phyloP scores from a whole-genome alignment of 2,888 invertebrate genomes.

The Schrankia costaestrigalis region DNA sequence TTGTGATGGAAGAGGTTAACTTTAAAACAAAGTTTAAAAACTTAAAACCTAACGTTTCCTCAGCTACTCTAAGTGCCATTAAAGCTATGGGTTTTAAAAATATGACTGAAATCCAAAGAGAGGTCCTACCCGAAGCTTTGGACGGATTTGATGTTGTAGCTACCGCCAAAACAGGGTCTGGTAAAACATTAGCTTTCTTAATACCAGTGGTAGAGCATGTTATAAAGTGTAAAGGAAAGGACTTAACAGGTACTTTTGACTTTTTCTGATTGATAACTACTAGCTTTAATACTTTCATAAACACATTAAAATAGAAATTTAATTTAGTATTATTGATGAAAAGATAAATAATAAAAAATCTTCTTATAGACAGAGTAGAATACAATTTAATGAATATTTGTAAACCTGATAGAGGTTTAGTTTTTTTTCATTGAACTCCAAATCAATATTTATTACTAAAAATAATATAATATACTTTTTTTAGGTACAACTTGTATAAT shows the following conservation, averaged over 20 bases:
- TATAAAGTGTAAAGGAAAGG: constrained; percentile 72
- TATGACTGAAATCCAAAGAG: constrained; percentile 97
- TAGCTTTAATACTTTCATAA: too few relatives aligned
- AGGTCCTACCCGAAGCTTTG: constrained; percentile 90
- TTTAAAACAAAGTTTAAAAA: constrained; percentile 68
- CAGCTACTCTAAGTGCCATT: constrained; percentile 87
- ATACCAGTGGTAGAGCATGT: constrained; percentile 96
- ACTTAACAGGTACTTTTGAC: constrained; percentile 34
- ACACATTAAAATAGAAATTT: too few relatives aligned
- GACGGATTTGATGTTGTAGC: constrained; percentile 96
- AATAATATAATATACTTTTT: not conserved
- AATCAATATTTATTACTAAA: too few relatives aligned
- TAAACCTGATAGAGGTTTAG: too few relatives aligned
- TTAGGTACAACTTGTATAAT: constrained; percentile 92
- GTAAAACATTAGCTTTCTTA: constrained; percentile 97
- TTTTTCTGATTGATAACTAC: not conserved
- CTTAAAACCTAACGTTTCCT: constrained; percentile 83
- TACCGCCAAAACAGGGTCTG: constrained; percentile 97
- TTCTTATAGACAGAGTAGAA: too few relatives aligned
- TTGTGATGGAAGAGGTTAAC: constrained; percentile 37
- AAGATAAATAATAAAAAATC: too few relatives aligned
- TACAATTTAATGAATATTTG: too few relatives aligned
- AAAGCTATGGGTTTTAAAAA: constrained; percentile 92
- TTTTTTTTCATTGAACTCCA: too few relatives aligned
- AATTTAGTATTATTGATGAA: too few relatives aligned